A percentile compares a stretch with the other conserved stretches of the same genome.
phyloP scores from a whole-genome alignment of 2,888 invertebrate species.

The Caenorhabditis sp. region DNA sequence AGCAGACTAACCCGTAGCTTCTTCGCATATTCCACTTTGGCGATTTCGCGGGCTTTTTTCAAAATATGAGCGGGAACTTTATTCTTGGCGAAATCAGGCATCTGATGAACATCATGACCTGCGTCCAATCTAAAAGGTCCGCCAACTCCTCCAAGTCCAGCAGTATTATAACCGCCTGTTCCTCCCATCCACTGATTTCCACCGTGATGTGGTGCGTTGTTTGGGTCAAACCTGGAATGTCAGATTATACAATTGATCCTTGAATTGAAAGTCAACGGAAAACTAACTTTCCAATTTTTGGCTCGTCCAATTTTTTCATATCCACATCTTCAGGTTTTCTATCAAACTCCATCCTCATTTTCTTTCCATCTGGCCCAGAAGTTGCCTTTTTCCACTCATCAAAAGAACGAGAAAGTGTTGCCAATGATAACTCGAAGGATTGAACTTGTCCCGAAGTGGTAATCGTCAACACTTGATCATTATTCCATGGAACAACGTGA shows the following conservation, averaged over 20 bases:
- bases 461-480: constrained; percentile 85
- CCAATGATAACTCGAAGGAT: constrained; percentile 58
- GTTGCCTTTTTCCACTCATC: constrained; percentile 75
- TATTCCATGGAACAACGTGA: constrained; percentile 84
- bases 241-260: neutral
- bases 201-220: constrained; percentile 91
- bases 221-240: constrained; percentile 68
- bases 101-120: constrained; percentile 94
- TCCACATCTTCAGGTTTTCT: constrained; percentile 72
- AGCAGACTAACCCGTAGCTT: constrained; percentile 72
- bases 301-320: constrained; percentile 86
- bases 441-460: constrained; percentile 85
- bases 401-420: constrained; percentile 66
- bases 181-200: constrained; percentile 98
- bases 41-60: constrained; percentile 94
- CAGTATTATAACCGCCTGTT: constrained; percentile 92
- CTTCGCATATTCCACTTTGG: constrained; percentile 86
- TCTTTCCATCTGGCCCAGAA: constrained; percentile 47
- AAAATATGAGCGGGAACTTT: constrained; percentile 91
- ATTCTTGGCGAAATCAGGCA: constrained; percentile 92
- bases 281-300: constrained; percentile 91
- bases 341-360: constrained; percentile 74
- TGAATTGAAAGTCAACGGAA: neutral
- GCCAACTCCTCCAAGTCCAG: constrained; percentile 96
- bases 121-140: constrained; percentile 89